Conservation (phyloP, 2,888 invertebrate genomes). For the Neoascia interrupta region DNA sequence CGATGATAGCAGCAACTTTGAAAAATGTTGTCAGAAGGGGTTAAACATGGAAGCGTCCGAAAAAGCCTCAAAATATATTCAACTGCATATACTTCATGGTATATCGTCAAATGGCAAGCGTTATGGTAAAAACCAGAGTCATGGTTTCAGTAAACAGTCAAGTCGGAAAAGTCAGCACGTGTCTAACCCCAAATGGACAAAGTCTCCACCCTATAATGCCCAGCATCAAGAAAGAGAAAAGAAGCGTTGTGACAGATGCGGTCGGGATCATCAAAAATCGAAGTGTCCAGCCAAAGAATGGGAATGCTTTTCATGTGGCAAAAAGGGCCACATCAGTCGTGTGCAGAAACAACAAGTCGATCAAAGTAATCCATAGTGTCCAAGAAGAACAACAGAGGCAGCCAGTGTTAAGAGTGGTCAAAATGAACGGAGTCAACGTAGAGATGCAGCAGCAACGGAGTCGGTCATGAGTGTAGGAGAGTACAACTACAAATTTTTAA, state of each 20-base stretch:
- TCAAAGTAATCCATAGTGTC: background rate
- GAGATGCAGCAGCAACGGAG: conserved; percentile 9
- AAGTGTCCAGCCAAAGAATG: conserved; percentile 18
- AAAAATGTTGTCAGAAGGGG: conserved; percentile 7
- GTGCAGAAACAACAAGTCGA: background rate
- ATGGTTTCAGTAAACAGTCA: background rate
- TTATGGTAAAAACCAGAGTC: background rate
- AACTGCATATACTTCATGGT: background rate
- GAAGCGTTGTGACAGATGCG: background rate
- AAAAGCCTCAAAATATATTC: conserved; percentile 14
- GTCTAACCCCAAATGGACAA: background rate
- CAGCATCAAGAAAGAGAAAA: background rate
- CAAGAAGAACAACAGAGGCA: background rate
- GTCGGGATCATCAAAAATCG: conserved; percentile 2
- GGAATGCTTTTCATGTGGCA: conserved; percentile 12
- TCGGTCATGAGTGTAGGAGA: conserved; percentile 14
- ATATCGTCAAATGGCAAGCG: background rate
- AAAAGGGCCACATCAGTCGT: background rate
- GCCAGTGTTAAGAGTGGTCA: background rate
- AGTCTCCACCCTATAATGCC: background rate
- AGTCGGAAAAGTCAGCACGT: background rate
- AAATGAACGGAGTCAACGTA: conserved; percentile 8
- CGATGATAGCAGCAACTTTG: background rate
- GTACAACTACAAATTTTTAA: background rate
- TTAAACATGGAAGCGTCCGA: conserved; percentile 9